A percentile compares a stretch with the other conserved stretches of the same genome.
Conservation (phyloP, 2,113 vertebrate species). For the Stigmatopora argus region DNA sequence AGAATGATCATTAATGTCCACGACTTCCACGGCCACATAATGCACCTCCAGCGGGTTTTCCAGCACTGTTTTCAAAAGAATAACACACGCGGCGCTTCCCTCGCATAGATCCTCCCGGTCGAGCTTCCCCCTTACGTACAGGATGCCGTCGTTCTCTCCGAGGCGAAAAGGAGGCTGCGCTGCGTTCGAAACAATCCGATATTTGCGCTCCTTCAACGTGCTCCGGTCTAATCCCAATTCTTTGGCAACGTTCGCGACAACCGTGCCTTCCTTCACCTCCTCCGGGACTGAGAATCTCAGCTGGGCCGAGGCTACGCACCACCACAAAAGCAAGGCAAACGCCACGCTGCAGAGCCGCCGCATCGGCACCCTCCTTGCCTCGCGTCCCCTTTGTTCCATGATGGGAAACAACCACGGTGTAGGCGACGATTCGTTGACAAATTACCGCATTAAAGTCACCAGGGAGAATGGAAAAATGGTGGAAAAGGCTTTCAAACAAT, state of each 20-base stretch:
- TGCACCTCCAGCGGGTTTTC: constrained; percentile 68
- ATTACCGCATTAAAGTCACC: background rate
- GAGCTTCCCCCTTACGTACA: constrained; percentile 51
- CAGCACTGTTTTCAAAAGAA: constrained; percentile 58
- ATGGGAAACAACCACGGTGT: background rate
- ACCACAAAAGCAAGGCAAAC: constrained; percentile 25
- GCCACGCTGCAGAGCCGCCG: background rate
- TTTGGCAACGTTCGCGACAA: constrained; percentile 54
- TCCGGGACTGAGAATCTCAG: constrained; percentile 53
- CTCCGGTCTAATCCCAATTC: constrained; percentile 49
- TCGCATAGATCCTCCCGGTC: constrained; percentile 66
- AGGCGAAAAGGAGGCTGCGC: constrained; percentile 38
- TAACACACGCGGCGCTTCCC: constrained; percentile 39
- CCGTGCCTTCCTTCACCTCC: constrained; percentile 36
- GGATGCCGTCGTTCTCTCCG: constrained; percentile 46
- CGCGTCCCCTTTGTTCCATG: constrained; percentile 23
- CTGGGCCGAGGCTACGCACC: constrained; percentile 41
- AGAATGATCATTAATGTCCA: constrained; percentile 65
- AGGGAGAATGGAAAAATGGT: background rate
- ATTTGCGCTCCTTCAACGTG: constrained; percentile 31
- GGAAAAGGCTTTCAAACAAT: background rate
- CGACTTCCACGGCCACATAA: constrained; percentile 53
- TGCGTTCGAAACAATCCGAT: constrained; percentile 46
- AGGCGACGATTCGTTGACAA: background rate
- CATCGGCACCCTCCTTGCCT: constrained; percentile 15